Percentiles rank a stretch among this genome's conserved stretches.
Evolutionary conservation across 2,113 vertebrate genomes (phyloP).

Genomic region (Cettia cetti): DNA sequence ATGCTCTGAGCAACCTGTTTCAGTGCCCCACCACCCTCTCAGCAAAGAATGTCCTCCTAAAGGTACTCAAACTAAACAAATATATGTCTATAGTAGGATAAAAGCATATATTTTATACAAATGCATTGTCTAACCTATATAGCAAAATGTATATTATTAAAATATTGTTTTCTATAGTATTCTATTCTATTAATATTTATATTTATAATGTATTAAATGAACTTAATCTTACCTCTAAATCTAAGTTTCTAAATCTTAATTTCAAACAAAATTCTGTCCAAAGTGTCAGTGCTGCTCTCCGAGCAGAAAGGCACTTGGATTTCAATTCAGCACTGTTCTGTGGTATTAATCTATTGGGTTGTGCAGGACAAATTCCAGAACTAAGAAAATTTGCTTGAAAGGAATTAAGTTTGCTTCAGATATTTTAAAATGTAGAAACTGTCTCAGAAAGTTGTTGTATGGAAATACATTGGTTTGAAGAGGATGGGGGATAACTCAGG

Average conservation of each 20-base stretch:
- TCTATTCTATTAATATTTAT: too few relatives aligned
- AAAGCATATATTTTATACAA: neutral
- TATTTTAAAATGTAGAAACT: neutral
- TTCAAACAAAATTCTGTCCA: neutral
- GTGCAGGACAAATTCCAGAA: neutral
- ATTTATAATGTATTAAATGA: neutral
- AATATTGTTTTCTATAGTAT: too few relatives aligned
- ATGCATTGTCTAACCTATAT: neutral
- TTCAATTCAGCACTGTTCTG: neutral
- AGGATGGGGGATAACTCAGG: rapidly evolving
- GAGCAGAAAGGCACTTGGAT: neutral
- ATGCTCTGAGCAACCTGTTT: neutral
- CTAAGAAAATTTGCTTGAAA: neutral
- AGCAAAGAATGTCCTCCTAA: neutral
- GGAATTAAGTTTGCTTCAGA: neutral
- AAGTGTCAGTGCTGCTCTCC: neutral
- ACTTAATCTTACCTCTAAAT: neutral
- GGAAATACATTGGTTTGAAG: neutral
- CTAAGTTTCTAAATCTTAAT: neutral
- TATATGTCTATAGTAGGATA: neutral
- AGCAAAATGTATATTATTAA: neutral
- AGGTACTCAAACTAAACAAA: neutral
- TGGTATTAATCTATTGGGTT: neutral
- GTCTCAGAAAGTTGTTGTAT: neutral
- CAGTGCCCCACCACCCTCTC: neutral